Base-by-base conservation (phyloP, 92 coral and sea anemone genomes). In the Palythoa grandis region DNA sequence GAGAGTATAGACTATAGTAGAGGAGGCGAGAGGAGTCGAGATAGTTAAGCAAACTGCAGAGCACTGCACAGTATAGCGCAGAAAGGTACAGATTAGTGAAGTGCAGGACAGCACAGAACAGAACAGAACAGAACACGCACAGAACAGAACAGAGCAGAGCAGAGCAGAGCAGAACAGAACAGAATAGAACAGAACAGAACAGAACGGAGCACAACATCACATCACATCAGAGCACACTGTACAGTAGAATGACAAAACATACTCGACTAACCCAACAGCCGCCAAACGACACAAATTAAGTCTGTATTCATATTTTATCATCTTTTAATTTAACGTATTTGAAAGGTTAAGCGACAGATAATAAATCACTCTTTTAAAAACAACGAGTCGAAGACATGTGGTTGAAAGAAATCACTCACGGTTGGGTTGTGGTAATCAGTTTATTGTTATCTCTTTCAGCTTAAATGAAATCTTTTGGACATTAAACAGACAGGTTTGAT, bases 361-460 rank as follows among this genome's bases (percentile, higher is more conserved):
- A 69, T 24, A 25, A 69, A 25, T 29, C 9, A 69, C 74, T 69
- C 47, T 43, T 72, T 43, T 40, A 7, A 39, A 43, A 72, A 14
- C 54, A 72, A 72, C 77, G 5, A 72, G 24, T 40, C 50, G 56
- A 39, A 54, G 82, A 76, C 82, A 76, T 20, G 29, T 76, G 53
- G 39, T 13, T 52, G 47, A 76, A 65, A 74, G 22, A 74, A 47
- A 74, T 74, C 79, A 74, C 19, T 19, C 79, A 52, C 48, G 65
- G 67, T 20, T 47, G 85, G 85, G 48, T 67, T 80, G 74, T 53
- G 39, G 74, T 40, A 65, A 80, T 43, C 50, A 66, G 43, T 80
- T 39, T 80, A 17, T 6, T 57, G 65, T 80, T 80, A 66, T 80
- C 74, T 7, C 69, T 63, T 12, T 56, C 16, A 78, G 38, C 72